A percentile compares a stretch with the other conserved stretches of the same genome.
Evolutionary conservation across 2,888 invertebrate species (phyloP).

Genomic region (Heliconius ethilla): DNA sequence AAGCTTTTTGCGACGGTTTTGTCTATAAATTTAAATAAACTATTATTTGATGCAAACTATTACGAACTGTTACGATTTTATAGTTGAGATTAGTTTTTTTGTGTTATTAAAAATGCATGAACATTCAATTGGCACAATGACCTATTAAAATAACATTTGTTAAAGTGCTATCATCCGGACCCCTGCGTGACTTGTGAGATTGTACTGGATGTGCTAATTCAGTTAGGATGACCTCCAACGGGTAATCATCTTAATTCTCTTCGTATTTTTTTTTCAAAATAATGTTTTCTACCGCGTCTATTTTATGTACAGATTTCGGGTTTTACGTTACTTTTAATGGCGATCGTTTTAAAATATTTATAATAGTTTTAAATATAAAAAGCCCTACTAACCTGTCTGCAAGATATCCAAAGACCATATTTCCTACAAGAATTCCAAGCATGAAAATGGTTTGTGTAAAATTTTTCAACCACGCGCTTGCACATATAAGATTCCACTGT

Average conservation of each 20-base stretch:
- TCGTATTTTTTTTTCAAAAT: conserved; percentile 10
- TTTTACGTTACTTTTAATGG: not conserved
- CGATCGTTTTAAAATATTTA: not conserved
- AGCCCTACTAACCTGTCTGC: conserved; percentile 85
- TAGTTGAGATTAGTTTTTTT: not conserved
- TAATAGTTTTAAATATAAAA: not conserved
- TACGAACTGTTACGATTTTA: not conserved
- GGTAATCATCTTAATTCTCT: conserved; percentile 23
- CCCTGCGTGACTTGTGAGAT: conserved; percentile 47
- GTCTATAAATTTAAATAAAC: not conserved
- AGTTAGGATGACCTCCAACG: conserved; percentile 47
- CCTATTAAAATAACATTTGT: conserved; percentile 50
- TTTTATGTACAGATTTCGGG: not conserved
- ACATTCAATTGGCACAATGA: conserved; percentile 49
- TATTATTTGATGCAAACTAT: too few relatives aligned
- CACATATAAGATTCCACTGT: conserved; percentile 89
- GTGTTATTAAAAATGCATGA: not conserved
- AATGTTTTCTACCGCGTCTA: not conserved
- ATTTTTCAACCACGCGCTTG: conserved; percentile 84
- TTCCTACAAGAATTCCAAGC: conserved; percentile 89
- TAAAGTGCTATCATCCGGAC: conserved; percentile 67
- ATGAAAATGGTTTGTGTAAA: conserved; percentile 90
- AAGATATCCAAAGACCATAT: conserved; percentile 87
- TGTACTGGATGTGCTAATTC: conserved; percentile 69
- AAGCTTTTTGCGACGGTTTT: not conserved